phyloP scores from a whole-genome alignment of 92 coral and sea anemone species.

The Zoanthus solanderi region DNA sequence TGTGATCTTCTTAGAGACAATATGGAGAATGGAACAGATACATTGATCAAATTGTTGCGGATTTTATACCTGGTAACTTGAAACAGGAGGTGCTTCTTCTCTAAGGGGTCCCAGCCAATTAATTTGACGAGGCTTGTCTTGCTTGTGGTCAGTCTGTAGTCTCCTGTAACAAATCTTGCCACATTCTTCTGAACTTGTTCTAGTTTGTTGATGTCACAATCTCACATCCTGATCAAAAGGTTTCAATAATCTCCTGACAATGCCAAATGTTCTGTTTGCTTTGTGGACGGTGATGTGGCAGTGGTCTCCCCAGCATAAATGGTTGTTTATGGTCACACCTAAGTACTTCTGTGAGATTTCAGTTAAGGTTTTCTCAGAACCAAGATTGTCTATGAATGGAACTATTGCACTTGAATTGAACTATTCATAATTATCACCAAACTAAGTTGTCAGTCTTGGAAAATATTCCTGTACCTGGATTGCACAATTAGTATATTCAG shows the following conservation, averaged over 20 bases:
- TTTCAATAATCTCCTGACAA: slow-evolving; percentile 23
- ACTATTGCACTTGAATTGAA: too few species aligned
- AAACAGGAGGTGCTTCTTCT: neutral
- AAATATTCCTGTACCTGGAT: too few species aligned
- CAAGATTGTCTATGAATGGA: neutral
- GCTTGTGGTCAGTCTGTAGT: neutral
- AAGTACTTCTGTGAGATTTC: slow-evolving; percentile 18
- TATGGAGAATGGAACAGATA: neutral
- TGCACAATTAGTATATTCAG: too few species aligned
- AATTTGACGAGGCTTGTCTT: neutral
- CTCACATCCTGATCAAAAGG: slow-evolving; percentile 14
- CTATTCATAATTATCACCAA: too few species aligned
- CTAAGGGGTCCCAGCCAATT: neutral
- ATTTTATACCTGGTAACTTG: slow-evolving; percentile 1
- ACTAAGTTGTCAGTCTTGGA: too few species aligned
- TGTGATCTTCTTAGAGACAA: neutral
- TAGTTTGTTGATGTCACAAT: slow-evolving; percentile 18
- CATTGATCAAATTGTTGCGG: neutral
- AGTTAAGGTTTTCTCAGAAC: neutral
- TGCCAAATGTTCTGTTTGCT: slow-evolving; percentile 24
- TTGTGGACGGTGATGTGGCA: slow-evolving; percentile 19
- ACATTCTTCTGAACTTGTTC: slow-evolving; percentile 18
- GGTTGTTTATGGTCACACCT: slow-evolving; percentile 7
- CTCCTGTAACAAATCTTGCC: slow-evolving; percentile 7
- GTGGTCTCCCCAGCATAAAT: slow-evolving; percentile 26